Evolutionary conservation across 2,888 invertebrate species (phyloP), one percentile per base, ranked within the genome.

Genomic region (Oligia strigilis): DNA sequence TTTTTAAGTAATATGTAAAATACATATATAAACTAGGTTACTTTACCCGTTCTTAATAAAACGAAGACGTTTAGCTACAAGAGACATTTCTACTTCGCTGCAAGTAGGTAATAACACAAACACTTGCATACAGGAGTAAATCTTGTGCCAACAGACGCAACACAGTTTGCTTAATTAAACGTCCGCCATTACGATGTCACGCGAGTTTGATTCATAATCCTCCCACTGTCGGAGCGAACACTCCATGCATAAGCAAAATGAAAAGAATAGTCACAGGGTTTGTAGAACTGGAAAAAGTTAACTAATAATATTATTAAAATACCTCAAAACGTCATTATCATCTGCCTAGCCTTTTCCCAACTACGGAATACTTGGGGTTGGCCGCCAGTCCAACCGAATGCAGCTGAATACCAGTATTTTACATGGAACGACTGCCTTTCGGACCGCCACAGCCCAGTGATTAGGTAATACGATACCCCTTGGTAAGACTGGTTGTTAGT

Each of bases 81-180:
- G 69, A 46, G 67, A n/a, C 17, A 29, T 71, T 29, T 14, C 17
- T 23, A 58, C 6, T 13, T 9, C 55, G 23, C 36, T 49, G 29
- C 14, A 6, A 70, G 72, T n/a, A n/a, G n/a, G n/a, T 64, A 77
- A 82, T 77, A 64, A 60, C n/a, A n/a, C 58, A 60, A 73, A 76
- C 72, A 72, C 78, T 79, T 69, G 69, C 75, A 79, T 17, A 43
- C 80, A 74, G 66, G 74, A 78, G 74, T 83, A 83, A 87, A 89
- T 86, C 81, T 84, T 72, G 74, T 55, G 80, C 81, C 58, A 40
- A 40, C 64, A 60, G 74, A 67, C 52, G 17, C 60, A 17, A 76
- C 80, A 78, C 83, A 83, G 90, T 86, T 80, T 82, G 86, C 78
- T 90, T 90, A 90, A 90, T 90, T 90, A 90, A 88, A 88, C 85